Conservation (phyloP, 2,888 invertebrate species). For the Chorisops tibialis region DNA sequence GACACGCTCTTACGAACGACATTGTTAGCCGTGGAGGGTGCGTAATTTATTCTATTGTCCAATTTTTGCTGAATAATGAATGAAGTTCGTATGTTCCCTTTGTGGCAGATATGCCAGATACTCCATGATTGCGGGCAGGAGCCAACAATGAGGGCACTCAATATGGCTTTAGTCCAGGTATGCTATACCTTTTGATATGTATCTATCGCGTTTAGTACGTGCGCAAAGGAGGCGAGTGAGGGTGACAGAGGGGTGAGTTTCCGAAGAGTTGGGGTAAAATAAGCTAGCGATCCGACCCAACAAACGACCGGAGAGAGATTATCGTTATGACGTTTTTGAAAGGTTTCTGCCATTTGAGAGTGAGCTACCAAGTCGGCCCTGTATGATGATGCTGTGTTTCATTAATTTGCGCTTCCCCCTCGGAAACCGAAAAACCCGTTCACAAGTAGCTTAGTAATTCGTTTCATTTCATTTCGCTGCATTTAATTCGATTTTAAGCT, state of each 20-base stretch:
- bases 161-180: constrained; percentile 17
- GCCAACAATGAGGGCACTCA: constrained; percentile 18
- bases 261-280: neutral
- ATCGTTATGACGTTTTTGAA: constrained; percentile 12
- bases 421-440: neutral
- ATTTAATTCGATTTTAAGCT: constrained; percentile 12
- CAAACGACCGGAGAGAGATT: constrained; percentile 1
- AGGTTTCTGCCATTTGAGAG: neutral
- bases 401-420: constrained; percentile 5
- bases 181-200: neutral
- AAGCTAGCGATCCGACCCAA: neutral
- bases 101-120: constrained; percentile 8
- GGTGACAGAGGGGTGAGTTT: neutral
- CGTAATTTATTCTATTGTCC: constrained; percentile 32
- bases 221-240: neutral
- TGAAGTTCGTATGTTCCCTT: constrained; percentile 20
- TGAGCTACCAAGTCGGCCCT: neutral
- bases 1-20: constrained; percentile 2
- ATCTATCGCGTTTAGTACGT: neutral
- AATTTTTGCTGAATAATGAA: constrained; percentile 33
- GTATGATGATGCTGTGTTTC: neutral
- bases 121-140: constrained; percentile 16
- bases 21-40: constrained; percentile 8
- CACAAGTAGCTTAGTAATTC: neutral
- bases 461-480: constrained; percentile 20